Base-by-base conservation (phyloP, 2,797 vertebrate species). In the Sorex maritimensis region DNA sequence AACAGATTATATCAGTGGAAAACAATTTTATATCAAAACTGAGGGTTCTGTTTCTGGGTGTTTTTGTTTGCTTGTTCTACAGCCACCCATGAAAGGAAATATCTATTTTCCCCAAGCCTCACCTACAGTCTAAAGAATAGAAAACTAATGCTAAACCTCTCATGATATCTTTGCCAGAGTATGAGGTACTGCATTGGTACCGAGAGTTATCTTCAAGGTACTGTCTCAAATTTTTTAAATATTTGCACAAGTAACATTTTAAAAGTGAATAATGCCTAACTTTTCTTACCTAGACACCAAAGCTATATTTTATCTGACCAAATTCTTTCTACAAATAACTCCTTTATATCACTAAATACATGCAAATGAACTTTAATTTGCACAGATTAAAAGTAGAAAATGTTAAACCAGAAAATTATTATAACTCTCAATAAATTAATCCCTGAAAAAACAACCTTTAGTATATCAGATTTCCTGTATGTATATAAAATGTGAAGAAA, bases 11-110 rank as follows among this genome's bases (percentile, higher is more conserved):
- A 75, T 96, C 95, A 91, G 84, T 88, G 86, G 81, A 97, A 98
- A 97, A 96, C 79, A 97, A 97, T 95, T 97, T 96, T 96, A 93
- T 86, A 95, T 97, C 67, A 97, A 98, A 95, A 97, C 95, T 85
- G 15, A 1, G 85, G 73, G 85, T 85, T 95, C 95, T 52, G 65
- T 85, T 97, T 95, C 0, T 30, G 34, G 26, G 34, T 90, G 83
- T 75, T 96, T 96, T 93, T 80, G 14, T 92, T 90, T 93, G 88
- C 86, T 92, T 88, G 21, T 74, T 84, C 74, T 74, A 96, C 8
- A 93, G 52, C 41, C 80, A 14, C 34, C 75, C 94, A 93, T 88
- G 68, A 97, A 97, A 92, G 93, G n/a, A 94, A 94, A 88, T 28
- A 67, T 58, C 55, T n/a, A 79, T 86, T 86, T 97, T 96, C 41